Conservation (phyloP, 2,113 vertebrate species). For the Corapipo altera region DNA sequence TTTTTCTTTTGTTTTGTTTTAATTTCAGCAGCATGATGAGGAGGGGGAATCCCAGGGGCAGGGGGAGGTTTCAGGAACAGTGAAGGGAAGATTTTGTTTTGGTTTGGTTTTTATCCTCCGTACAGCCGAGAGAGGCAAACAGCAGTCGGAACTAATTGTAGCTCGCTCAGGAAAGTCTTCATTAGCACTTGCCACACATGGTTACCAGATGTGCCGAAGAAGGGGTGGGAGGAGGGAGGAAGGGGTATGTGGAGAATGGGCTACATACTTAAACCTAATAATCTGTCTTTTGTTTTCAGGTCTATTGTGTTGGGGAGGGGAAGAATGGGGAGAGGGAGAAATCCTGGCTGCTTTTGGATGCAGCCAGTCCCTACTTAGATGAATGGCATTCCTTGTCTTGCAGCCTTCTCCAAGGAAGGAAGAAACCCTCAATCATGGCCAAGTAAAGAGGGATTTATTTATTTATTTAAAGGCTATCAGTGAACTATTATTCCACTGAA, state of each 20-base stretch:
- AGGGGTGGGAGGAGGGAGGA: conserved; percentile 75
- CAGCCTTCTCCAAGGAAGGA: conserved; percentile 31
- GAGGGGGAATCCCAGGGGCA: conserved; percentile 54
- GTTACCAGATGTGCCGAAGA: conserved; percentile 92
- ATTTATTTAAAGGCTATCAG: background rate
- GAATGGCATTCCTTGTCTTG: conserved; percentile 88
- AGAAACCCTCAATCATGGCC: background rate
- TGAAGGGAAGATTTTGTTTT: conserved; percentile 56
- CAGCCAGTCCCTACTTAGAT: conserved; percentile 73
- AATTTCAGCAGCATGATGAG: conserved; percentile 17
- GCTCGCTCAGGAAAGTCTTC: conserved; percentile 93
- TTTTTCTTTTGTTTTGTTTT: conserved; percentile 36
- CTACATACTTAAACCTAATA: conserved; percentile 82
- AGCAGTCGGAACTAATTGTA: conserved; percentile 90
- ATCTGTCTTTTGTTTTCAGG: conserved; percentile 90
- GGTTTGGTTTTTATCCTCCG: conserved; percentile 9
- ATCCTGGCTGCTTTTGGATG: conserved; percentile 77
- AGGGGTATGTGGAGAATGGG: conserved; percentile 70
- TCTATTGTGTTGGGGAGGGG: conserved; percentile 80
- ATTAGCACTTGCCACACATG: conserved; percentile 96
- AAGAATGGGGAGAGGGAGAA: conserved; percentile 58
- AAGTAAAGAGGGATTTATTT: conserved; percentile 17
- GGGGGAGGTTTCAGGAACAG: conserved; percentile 31
- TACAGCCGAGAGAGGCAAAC: conserved; percentile 69
- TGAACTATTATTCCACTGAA: conserved; percentile 22